Conservation (phyloP, 1,140 invertebrate species). For the Drosophila carrolli region DNA sequence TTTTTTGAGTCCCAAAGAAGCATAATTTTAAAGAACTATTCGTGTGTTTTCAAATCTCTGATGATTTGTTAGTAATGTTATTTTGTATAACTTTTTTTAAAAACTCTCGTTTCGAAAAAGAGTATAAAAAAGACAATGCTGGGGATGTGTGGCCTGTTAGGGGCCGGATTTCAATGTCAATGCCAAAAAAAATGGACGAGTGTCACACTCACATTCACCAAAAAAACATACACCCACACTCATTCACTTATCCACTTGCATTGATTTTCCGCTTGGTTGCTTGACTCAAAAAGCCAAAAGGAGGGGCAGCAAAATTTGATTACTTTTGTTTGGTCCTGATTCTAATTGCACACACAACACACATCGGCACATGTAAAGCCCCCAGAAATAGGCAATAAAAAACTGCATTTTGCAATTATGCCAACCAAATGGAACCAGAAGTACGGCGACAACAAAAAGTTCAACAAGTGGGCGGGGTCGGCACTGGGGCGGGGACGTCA, state of each 20-base stretch:
- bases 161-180: constrained; percentile 30
- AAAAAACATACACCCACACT: background rate
- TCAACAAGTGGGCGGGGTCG: constrained; percentile 32
- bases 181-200: constrained; percentile 37
- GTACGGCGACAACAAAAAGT: constrained; percentile 18
- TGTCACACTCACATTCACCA: background rate
- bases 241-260: constrained; percentile 25
- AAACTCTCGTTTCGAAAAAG: background rate
- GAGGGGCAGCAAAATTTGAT: background rate
- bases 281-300: constrained; percentile 17
- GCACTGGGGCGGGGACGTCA: background rate
- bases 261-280: constrained; percentile 51
- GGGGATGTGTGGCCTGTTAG: constrained; percentile 2
- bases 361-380: background rate
- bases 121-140: constrained; percentile 12
- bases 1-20: no score
- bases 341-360: constrained; percentile 18
- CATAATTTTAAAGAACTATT: no score
- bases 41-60: no score
- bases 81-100: background rate
- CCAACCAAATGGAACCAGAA: constrained; percentile 25
- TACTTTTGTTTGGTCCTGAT: constrained; percentile 8
- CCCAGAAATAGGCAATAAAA: constrained; percentile 23
- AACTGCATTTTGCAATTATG: constrained; percentile 32
- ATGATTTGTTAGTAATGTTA: background rate